These are phyloP conservation scores for Heliocidaris erythrogramma DNA, from an alignment of 35 echinoderm and acorn worm species.

Conservation along the genomic window DNA sequence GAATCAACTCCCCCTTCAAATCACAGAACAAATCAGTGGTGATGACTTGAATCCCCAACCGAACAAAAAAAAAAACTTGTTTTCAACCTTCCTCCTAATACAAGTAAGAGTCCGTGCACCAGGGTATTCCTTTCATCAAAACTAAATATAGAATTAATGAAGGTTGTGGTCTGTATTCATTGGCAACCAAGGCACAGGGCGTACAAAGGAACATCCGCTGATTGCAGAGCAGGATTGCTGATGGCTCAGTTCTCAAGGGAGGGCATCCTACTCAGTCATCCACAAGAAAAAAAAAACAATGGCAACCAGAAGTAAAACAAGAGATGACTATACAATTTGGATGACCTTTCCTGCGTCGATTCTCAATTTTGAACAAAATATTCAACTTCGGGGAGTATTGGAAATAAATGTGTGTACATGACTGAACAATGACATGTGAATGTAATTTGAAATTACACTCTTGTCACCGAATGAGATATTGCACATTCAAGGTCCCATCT, in stretches of 20 bases:
- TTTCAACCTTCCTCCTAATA: background rate
- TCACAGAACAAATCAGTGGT: background rate
- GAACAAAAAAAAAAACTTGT: background rate
- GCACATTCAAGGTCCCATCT: background rate
- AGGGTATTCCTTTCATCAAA: slow-evolving; percentile 10
- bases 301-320: background rate
- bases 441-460: too few species aligned
- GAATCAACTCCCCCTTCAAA: background rate
- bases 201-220: background rate
- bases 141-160: slow-evolving; percentile 14
- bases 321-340: background rate
- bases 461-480: too few species aligned
- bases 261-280: background rate
- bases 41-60: background rate
- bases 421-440: background rate
- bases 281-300: background rate
- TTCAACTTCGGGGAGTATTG: background rate
- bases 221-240: background rate
- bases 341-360: background rate
- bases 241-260: background rate
- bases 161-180: background rate
- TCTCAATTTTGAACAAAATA: background rate
- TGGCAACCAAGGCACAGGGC: background rate
- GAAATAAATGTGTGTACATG: background rate
- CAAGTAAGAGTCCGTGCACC: background rate